Percentiles rank a stretch among this genome's conserved stretches.
These are phyloP conservation scores for Furcula furcula DNA, from an alignment of 2,888 invertebrate species.

Conservation along the genomic window DNA sequence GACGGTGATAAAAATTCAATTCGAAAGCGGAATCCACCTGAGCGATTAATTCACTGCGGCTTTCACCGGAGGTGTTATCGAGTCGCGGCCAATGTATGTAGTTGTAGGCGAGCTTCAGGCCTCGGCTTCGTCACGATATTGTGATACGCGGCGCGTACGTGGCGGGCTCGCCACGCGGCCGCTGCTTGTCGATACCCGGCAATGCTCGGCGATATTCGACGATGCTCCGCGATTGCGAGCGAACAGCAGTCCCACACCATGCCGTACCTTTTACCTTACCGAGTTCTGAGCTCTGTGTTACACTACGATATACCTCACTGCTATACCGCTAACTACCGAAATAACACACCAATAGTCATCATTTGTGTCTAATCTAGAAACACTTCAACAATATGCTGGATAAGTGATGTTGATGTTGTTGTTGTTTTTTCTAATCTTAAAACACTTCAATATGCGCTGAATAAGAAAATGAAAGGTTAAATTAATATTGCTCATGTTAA, in stretches of 20 bases:
- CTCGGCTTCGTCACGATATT: constrained; percentile 8
- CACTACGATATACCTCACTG: too few species aligned
- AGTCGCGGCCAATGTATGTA: constrained; percentile 23
- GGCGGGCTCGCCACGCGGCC: constrained; percentile 9
- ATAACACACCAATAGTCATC: too few species aligned
- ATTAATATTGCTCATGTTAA: constrained; percentile 50
- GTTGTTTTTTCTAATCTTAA: too few species aligned
- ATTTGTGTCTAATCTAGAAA: too few species aligned
- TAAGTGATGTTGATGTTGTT: too few species aligned
- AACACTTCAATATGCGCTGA: too few species aligned
- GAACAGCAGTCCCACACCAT: too few species aligned
- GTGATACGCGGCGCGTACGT: constrained; percentile 6
- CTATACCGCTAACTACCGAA: too few species aligned
- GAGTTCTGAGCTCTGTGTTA: too few species aligned
- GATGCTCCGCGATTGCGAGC: not conserved
- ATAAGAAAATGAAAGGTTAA: too few species aligned
- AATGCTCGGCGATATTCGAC: constrained; percentile 1
- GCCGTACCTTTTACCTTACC: too few species aligned
- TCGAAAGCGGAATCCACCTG: constrained; percentile 75
- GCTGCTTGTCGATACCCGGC: constrained; percentile 4
- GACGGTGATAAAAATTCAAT: constrained; percentile 67
- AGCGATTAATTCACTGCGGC: constrained; percentile 67
- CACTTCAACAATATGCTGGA: too few species aligned
- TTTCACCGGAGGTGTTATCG: constrained; percentile 57
- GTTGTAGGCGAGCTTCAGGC: constrained; percentile 22